These are phyloP conservation scores for Melanotus villosus DNA, from an alignment of 2,888 invertebrate species.

Conservation along the genomic window DNA sequence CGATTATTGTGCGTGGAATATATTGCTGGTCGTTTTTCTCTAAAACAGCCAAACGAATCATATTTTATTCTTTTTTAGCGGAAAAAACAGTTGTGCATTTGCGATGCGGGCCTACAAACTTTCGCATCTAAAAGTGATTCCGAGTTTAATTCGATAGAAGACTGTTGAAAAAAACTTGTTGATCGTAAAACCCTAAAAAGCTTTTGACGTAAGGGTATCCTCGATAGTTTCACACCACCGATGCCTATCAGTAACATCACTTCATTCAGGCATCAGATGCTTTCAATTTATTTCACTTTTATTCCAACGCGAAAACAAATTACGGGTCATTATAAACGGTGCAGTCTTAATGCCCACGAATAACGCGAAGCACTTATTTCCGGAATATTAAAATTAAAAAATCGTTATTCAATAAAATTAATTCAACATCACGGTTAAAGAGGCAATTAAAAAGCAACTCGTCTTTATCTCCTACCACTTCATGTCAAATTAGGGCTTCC, in stretches of 20 bases:
- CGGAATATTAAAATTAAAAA: no score
- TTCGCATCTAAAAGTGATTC: not conserved
- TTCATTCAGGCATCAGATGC: not conserved
- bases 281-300: not conserved
- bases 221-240: not conserved
- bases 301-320: not conserved
- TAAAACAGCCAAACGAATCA: not conserved
- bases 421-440: no score
- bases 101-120: not conserved
- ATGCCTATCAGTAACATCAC: not conserved
- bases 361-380: no score
- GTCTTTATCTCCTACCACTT: no score
- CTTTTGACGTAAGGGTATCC: not conserved
- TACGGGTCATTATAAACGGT: no score
- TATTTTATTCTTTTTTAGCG: conserved; percentile 1
- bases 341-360: no score
- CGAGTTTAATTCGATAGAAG: not conserved
- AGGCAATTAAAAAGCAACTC: no score
- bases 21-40: not conserved
- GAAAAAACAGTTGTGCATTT: not conserved
- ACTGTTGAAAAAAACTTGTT: not conserved
- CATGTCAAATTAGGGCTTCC: no score
- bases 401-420: no score
- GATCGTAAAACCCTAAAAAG: not conserved
- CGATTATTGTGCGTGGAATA: not conserved